Percentiles rank a stretch among this genome's conserved stretches.
Evolutionary conservation across 2,113 vertebrate genomes (phyloP).

Genomic region (Myiopsitta monachus): DNA sequence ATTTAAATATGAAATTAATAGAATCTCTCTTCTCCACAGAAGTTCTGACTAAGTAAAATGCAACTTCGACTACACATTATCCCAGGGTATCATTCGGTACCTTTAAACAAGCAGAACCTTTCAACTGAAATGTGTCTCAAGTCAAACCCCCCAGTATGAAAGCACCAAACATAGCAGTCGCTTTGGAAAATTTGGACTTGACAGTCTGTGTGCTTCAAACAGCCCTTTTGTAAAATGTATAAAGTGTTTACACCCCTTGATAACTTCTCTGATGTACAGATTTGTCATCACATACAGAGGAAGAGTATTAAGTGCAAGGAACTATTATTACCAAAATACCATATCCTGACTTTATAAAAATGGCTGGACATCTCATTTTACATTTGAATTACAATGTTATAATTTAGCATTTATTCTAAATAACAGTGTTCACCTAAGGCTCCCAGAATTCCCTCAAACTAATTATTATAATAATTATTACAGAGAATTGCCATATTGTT

Average conservation of each 20-base stretch:
- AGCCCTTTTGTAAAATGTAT: not conserved
- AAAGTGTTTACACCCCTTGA: not conserved
- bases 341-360: constrained; percentile 7
- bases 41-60: not conserved
- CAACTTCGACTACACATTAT: not conserved
- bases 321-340: not conserved
- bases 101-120: not conserved
- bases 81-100: not conserved
- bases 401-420: not conserved
- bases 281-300: not conserved
- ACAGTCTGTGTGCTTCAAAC: not conserved
- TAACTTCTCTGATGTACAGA: constrained; percentile 11
- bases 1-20: not conserved
- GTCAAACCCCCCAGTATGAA: not conserved
- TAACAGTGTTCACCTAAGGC: not conserved
- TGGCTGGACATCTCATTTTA: not conserved
- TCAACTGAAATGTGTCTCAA: not conserved
- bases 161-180: not conserved
- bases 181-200: not conserved
- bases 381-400: not conserved
- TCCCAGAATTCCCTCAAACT: not conserved
- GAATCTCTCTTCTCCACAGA: not conserved
- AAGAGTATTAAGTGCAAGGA: not conserved
- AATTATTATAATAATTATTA: constrained; percentile 7
- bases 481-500: not conserved